Percentiles rank a stretch among this genome's conserved stretches.
phyloP scores from a whole-genome alignment of 2,888 invertebrate genomes.

The Drosophila setosimentum region DNA sequence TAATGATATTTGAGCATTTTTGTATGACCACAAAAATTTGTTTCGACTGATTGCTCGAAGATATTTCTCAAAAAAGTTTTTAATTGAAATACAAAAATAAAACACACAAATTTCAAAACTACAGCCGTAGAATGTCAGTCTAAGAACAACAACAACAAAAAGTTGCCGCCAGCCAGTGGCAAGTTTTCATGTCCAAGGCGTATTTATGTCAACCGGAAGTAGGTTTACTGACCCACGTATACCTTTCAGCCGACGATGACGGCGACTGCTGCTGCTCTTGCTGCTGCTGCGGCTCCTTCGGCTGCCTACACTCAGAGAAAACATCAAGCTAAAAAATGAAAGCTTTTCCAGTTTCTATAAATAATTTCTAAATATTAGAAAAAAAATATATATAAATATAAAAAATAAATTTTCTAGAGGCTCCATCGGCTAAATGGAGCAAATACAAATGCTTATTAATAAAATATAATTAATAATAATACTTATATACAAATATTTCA shows the following conservation, averaged over 20 bases:
- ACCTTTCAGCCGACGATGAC: slow-evolving; percentile 63
- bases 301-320: not conserved
- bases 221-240: slow-evolving; percentile 86
- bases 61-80: not conserved
- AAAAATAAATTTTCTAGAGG: too few species aligned
- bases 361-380: too few species aligned
- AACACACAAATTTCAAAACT: slow-evolving; percentile 54
- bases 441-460: too few species aligned
- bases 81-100: slow-evolving; percentile 13
- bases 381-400: too few species aligned
- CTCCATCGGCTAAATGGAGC: too few species aligned
- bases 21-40: not conserved
- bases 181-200: slow-evolving; percentile 85
- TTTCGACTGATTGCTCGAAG: slow-evolving; percentile 8
- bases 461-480: not conserved
- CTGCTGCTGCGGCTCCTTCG: slow-evolving; percentile 42
- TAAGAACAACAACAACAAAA: slow-evolving; percentile 41
- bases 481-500: not conserved
- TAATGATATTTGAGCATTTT: not conserved
- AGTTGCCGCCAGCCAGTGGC: slow-evolving; percentile 63
- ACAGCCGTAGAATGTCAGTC: slow-evolving; percentile 59
- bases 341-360: not conserved
- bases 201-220: slow-evolving; percentile 86
- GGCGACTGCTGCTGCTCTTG: slow-evolving; percentile 17
- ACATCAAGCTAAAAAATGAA: too few species aligned